A percentile compares a stretch with the other conserved stretches of the same genome.
Conservation (phyloP, 1,140 invertebrate genomes). For the Scaptomyza pallida region DNA sequence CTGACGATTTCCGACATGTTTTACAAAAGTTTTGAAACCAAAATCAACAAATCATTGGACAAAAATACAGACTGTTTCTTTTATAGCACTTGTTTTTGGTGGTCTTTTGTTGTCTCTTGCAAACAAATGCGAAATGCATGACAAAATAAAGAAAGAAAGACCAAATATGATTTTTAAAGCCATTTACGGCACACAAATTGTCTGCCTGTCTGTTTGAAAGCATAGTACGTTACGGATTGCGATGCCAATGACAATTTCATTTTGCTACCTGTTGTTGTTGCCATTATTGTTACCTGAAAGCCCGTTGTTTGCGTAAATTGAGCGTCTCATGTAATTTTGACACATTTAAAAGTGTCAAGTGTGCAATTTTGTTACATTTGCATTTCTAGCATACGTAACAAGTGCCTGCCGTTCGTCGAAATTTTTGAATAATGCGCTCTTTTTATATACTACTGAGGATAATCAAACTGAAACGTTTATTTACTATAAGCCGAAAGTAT, state of each 20-base stretch:
- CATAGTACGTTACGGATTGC: conserved; percentile 47
- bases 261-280: conserved; percentile 17
- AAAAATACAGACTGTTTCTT: conserved; percentile 13
- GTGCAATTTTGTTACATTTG: conserved; percentile 66
- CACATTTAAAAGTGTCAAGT: conserved; percentile 61
- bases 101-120: conserved; percentile 11
- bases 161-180: conserved; percentile 47
- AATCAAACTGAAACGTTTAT: conserved; percentile 2
- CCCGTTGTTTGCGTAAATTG: conserved; percentile 53
- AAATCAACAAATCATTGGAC: conserved; percentile 49
- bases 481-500: conserved; percentile 13
- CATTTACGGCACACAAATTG: conserved; percentile 41
- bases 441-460: conserved; percentile 21
- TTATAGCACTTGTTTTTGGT: conserved; percentile 27
- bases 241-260: conserved; percentile 41
- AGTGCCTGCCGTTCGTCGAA: conserved; percentile 24
- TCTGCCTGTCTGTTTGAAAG: conserved; percentile 31
- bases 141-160: conserved; percentile 41
- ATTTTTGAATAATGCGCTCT: conserved; percentile 34
- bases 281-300: conserved; percentile 13
- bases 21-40: conserved; percentile 34
- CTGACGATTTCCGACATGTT: conserved; percentile 26
- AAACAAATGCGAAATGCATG: conserved; percentile 30
- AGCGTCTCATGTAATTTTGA: conserved; percentile 50
- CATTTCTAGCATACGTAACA: conserved; percentile 41